A percentile compares a stretch with the other conserved stretches of the same genome.
Conservation (phyloP, 1,140 invertebrate species). For the Temnothorax curvispinosus region DNA sequence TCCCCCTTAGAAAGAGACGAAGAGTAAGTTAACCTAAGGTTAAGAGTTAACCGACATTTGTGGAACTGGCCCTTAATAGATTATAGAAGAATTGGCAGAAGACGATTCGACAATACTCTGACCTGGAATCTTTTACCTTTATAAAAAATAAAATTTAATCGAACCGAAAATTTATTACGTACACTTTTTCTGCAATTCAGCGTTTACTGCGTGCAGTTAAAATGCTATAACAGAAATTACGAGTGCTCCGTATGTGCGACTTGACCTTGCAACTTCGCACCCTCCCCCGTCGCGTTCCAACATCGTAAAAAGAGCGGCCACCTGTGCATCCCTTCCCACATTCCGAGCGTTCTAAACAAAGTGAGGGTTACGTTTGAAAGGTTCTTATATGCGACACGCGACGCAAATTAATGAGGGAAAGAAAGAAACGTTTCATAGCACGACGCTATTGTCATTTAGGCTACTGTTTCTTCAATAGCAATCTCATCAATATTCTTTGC, state of each 20-base stretch:
- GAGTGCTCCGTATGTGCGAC: neutral
- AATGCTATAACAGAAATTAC: slow-evolving; percentile 8
- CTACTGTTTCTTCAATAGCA: neutral
- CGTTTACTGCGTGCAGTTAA: neutral
- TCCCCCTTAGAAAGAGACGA: too few species aligned
- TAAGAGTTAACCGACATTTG: too few species aligned
- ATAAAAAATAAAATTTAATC: neutral
- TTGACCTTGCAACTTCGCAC: slow-evolving; percentile 1
- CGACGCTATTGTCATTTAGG: neutral
- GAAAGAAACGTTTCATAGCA: neutral
- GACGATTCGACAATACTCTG: neutral
- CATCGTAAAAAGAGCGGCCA: slow-evolving; percentile 29
- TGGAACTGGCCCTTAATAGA: neutral
- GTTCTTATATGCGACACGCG: slow-evolving; percentile 35
- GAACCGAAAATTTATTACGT: neutral
- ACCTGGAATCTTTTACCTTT: neutral
- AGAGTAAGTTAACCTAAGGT: too few species aligned
- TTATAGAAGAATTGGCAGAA: neutral
- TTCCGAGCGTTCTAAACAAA: slow-evolving; percentile 25
- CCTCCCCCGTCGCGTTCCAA: neutral
- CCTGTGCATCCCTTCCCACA: slow-evolving; percentile 27
- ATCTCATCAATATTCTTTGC: neutral
- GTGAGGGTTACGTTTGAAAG: neutral
- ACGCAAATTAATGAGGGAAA: neutral
- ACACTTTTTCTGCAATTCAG: neutral